Conservation (phyloP, 2,113 vertebrate genomes). For the Falcunculus frontatus region DNA sequence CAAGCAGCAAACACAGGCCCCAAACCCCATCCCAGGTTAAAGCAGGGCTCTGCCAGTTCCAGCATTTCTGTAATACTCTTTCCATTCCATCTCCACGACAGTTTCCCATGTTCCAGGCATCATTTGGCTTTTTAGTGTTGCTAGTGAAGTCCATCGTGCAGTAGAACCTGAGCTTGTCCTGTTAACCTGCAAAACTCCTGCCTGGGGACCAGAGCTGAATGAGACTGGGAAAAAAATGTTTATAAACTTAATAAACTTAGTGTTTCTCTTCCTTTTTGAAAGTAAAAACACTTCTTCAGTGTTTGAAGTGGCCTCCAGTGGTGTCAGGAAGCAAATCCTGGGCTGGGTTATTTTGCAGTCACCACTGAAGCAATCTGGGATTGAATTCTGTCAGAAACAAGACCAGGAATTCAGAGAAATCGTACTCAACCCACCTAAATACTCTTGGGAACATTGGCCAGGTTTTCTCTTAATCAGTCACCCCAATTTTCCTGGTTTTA, state of each 20-base stretch:
- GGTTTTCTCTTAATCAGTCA: background rate
- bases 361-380: background rate
- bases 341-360: background rate
- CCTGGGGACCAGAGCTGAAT: background rate
- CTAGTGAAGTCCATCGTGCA: background rate
- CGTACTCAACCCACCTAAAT: background rate
- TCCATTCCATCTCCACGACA: background rate
- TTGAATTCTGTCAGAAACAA: background rate
- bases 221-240: background rate
- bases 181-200: background rate
- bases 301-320: background rate
- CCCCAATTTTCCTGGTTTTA: conserved; percentile 32
- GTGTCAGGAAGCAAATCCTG: background rate
- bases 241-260: accelerated
- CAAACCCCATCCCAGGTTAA: background rate
- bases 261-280: background rate
- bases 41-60: background rate
- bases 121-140: background rate
- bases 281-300: background rate
- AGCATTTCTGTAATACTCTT: background rate
- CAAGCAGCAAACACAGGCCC: background rate
- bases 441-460: background rate
- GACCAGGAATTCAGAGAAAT: background rate
- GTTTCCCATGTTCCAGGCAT: background rate
- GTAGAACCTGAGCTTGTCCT: background rate